Percentiles rank a stretch among this genome's conserved stretches.
phyloP scores from a whole-genome alignment of 2,113 vertebrate species.

The Ctenodactylus gundi region DNA sequence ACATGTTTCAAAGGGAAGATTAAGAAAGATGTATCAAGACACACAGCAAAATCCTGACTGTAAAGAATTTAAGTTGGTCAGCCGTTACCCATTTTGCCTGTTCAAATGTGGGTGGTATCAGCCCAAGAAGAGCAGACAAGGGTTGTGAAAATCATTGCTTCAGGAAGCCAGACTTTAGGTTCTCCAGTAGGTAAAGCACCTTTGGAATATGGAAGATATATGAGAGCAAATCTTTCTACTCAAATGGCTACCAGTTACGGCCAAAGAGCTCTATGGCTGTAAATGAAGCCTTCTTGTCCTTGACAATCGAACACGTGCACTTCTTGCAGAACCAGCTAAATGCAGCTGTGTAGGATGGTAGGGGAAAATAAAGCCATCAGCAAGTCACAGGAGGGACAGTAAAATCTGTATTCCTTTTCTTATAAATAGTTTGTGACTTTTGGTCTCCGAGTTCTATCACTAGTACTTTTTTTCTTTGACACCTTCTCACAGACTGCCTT shows the following conservation, averaged over 20 bases:
- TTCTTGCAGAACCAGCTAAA: not conserved
- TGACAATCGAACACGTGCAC: not conserved
- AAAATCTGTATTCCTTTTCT: not conserved
- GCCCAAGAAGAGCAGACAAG: conserved; percentile 63
- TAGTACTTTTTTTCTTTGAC: not conserved
- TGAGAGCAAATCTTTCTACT: not conserved
- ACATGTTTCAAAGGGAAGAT: conserved; percentile 74
- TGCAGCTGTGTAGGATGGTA: rapidly evolving
- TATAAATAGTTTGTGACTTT: not conserved
- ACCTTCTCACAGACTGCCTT: not conserved
- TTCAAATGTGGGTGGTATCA: conserved; percentile 67
- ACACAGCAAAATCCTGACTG: conserved; percentile 40
- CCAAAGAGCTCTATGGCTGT: not conserved
- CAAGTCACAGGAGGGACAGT: not conserved
- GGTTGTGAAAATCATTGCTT: conserved; percentile 61
- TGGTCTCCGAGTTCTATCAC: not conserved
- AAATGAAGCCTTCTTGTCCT: not conserved
- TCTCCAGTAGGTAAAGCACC: conserved; percentile 19
- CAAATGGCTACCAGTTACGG: not conserved
- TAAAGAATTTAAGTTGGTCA: conserved; percentile 75
- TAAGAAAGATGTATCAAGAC: conserved; percentile 72
- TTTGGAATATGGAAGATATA: conserved; percentile 1
- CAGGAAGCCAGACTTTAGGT: conserved; percentile 20
- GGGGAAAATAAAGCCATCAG: not conserved
- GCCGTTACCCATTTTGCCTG: conserved; percentile 68